phyloP scores from a whole-genome alignment of 2,888 invertebrate species.

The Helleia helle region DNA sequence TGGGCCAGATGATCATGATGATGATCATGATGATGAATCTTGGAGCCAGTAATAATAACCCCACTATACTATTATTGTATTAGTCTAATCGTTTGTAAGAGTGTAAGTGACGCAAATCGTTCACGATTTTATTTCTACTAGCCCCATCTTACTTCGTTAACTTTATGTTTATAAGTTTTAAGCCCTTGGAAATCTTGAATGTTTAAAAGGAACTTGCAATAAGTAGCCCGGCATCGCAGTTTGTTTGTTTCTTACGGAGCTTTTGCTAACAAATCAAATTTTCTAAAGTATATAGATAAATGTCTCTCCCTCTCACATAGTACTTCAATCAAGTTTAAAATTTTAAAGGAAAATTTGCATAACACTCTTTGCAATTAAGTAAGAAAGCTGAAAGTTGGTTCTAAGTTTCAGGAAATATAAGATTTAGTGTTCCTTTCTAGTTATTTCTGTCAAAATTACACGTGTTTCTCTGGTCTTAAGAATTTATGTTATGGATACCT shows the following conservation, averaged over 20 bases:
- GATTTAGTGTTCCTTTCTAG: too few relatives aligned
- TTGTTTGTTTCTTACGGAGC: constrained; percentile 5
- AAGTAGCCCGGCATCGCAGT: constrained; percentile 5
- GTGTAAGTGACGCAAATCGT: too few relatives aligned
- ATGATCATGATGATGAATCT: too few relatives aligned
- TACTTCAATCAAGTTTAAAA: constrained; percentile 1
- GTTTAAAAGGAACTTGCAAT: constrained; percentile 1
- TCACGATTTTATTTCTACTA: neutral
- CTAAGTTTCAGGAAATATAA: neutral
- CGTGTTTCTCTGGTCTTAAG: too few relatives aligned
- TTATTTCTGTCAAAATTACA: too few relatives aligned
- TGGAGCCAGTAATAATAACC: too few relatives aligned
- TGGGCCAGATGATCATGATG: too few relatives aligned
- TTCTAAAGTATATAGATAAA: constrained; percentile 7
- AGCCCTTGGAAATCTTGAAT: constrained; percentile 4
- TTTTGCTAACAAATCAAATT: constrained; percentile 7
- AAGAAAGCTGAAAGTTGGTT: neutral
- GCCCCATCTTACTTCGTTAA: neutral
- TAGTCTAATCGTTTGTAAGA: too few relatives aligned
- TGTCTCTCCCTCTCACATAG: neutral
- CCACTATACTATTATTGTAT: too few relatives aligned
- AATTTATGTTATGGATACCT: too few relatives aligned
- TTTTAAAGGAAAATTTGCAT: constrained; percentile 7
- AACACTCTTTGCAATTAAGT: constrained; percentile 4
- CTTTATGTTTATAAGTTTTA: constrained; percentile 6